Conservation (phyloP, 2,113 vertebrate genomes). For the Neopipo cinnamomea region DNA sequence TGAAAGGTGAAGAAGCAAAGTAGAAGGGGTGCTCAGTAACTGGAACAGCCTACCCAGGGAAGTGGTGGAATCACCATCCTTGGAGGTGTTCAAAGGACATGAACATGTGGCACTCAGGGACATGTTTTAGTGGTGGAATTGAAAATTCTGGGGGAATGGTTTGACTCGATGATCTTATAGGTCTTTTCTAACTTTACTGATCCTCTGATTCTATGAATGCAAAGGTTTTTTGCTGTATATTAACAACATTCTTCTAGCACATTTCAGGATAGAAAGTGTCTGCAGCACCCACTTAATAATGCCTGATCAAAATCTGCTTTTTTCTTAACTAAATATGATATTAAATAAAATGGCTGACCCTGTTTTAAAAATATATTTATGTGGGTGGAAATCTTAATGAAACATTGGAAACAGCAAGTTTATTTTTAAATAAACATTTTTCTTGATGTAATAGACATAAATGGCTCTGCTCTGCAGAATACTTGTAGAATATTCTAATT, state of each 20-base stretch:
- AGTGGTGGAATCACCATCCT: not conserved
- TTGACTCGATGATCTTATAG: not conserved
- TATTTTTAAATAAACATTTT: not conserved
- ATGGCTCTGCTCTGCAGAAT: not conserved
- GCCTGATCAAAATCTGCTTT: not conserved
- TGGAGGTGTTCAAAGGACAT: not conserved
- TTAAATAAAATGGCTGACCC: not conserved
- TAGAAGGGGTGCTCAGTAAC: not conserved
- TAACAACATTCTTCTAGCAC: not conserved
- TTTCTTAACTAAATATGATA: not conserved
- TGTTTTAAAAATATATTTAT: not conserved
- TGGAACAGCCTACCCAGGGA: not conserved
- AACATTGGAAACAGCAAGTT: not conserved
- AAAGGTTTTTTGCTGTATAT: rapidly evolving
- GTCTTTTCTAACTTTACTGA: not conserved
- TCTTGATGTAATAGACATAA: not conserved
- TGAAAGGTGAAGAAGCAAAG: not conserved
- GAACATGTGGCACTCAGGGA: not conserved
- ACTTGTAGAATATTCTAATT: not conserved
- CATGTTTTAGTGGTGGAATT: not conserved
- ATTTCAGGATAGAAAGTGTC: not conserved
- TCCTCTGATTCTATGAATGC: not conserved
- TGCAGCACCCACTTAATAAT: not conserved
- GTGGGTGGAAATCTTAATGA: not conserved
- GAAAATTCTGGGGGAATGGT: not conserved